Percentiles rank a stretch among this genome's conserved stretches.
Evolutionary conservation across 2,113 vertebrate genomes (phyloP).

Genomic region (Calyptommatus sinebrachiatus): DNA sequence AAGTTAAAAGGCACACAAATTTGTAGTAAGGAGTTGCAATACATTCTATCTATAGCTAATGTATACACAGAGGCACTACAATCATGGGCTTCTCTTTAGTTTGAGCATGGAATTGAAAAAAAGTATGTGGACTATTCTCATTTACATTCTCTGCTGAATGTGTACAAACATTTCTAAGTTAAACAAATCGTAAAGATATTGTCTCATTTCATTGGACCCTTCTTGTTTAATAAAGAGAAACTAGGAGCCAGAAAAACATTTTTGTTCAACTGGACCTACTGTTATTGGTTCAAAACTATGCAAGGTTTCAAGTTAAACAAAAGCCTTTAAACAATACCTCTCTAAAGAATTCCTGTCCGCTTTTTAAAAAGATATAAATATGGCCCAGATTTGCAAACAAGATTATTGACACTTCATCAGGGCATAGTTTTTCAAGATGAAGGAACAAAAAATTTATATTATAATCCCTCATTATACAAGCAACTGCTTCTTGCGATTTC

Average conservation of each 20-base stretch:
- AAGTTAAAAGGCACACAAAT: not conserved
- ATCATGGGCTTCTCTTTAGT: not conserved
- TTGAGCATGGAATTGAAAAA: not conserved
- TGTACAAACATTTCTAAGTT: not conserved
- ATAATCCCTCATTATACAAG: too few relatives aligned
- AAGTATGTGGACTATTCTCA: too few relatives aligned
- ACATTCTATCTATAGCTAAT: not conserved
- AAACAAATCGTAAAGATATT: not conserved
- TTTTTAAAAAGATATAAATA: constrained; percentile 22
- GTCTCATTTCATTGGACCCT: constrained; percentile 12
- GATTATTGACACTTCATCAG: constrained; percentile 22
- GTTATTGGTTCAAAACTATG: not conserved
- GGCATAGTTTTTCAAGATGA: constrained; percentile 10
- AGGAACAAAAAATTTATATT: constrained; percentile 25
- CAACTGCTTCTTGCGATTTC: too few relatives aligned
- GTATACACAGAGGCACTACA: not conserved
- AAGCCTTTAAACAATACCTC: not conserved
- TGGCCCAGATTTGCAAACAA: constrained; percentile 38
- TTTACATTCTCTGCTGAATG: not conserved
- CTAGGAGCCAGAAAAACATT: not conserved
- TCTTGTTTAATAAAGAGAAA: constrained; percentile 5
- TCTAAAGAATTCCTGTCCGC: not conserved
- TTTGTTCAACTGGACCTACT: not conserved
- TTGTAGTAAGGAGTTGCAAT: not conserved
- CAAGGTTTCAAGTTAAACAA: not conserved